phyloP scores from a whole-genome alignment of 2,888 invertebrate species.

The Anoncus sp. region DNA sequence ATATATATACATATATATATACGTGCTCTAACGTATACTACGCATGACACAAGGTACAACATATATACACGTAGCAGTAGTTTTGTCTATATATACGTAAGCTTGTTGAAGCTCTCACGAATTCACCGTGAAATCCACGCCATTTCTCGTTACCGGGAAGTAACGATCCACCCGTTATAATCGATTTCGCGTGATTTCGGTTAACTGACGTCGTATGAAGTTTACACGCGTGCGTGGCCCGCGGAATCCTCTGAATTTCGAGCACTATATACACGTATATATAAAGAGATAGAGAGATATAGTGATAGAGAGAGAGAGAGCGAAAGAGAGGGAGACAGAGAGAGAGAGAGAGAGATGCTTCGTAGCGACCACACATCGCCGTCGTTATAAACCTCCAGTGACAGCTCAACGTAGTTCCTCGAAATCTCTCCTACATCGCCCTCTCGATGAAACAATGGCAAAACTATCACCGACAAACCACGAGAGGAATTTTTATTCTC shows the following conservation, averaged over 20 bases:
- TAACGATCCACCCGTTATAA: constrained; percentile 78
- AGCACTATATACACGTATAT: not conserved
- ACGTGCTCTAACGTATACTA: constrained; percentile 7
- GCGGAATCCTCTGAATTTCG: constrained; percentile 63
- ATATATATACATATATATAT: constrained; percentile 13
- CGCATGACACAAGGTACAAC: constrained; percentile 7
- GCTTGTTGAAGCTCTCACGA: constrained; percentile 55
- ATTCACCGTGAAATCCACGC: constrained; percentile 77
- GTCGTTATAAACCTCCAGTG: constrained; percentile 55
- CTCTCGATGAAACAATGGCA: constrained; percentile 47
- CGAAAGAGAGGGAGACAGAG: too few relatives aligned
- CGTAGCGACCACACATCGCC: constrained; percentile 45
- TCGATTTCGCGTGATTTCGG: constrained; percentile 79
- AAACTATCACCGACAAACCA: constrained; percentile 30
- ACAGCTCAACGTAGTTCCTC: constrained; percentile 36
- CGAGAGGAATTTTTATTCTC: constrained; percentile 39
- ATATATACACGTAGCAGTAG: constrained; percentile 4
- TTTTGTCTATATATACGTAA: constrained; percentile 21
- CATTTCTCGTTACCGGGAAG: constrained; percentile 76
- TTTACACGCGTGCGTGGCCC: constrained; percentile 73
- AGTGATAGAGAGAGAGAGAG: too few relatives aligned
- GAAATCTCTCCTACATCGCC: constrained; percentile 22
- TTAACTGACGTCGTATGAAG: constrained; percentile 79
- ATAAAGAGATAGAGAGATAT: too few relatives aligned
- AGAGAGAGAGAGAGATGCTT: not conserved